Evolutionary conservation across 2,113 vertebrate genomes (phyloP).

Genomic region (Archocentrus centrarchus): DNA sequence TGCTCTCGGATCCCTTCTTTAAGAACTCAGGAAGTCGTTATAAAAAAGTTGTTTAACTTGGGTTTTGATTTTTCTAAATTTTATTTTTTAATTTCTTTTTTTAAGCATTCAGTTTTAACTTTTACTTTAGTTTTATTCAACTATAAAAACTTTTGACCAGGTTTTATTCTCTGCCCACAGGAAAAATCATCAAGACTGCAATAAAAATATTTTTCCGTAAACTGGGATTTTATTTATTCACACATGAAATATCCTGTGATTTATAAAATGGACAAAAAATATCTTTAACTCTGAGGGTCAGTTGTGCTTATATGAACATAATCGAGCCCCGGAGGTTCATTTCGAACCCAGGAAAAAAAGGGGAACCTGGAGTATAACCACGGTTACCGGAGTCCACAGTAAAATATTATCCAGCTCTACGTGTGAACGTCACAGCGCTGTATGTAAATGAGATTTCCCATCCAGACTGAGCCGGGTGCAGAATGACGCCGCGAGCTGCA

Average conservation of each 20-base stretch:
- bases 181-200: no score
- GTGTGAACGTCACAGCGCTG: not conserved
- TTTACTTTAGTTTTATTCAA: no score
- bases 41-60: no score
- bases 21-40: no score
- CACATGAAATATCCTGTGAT: rapidly evolving
- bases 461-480: not conserved
- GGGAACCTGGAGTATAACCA: not conserved
- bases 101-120: no score
- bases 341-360: not conserved
- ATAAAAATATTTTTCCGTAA: not conserved
- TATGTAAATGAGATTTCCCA: constrained; percentile 20
- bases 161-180: no score
- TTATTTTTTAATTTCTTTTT: no score
- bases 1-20: not conserved
- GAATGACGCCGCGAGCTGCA: not conserved
- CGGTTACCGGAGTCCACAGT: not conserved
- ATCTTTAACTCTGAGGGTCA: not conserved
- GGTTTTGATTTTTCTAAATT: no score
- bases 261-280: not conserved
- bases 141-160: no score
- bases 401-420: not conserved
- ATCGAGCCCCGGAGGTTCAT: no score
- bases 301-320: rapidly evolving
- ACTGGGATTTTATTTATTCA: not conserved